Evolutionary conservation across 2,888 invertebrate species (phyloP).

Genomic region (Ormia ochracea): DNA sequence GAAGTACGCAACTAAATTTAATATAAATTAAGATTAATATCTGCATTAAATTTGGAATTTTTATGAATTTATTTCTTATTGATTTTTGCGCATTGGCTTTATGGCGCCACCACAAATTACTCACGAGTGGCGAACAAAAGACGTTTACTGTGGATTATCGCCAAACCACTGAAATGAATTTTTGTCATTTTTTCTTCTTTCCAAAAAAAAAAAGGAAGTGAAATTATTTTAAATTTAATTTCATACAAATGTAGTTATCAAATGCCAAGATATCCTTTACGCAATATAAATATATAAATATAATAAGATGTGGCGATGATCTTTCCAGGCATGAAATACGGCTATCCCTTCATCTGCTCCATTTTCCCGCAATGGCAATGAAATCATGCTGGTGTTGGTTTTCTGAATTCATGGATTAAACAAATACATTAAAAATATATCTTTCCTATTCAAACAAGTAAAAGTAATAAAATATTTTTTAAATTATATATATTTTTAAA

Average conservation of each 20-base stretch:
- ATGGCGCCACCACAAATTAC: slow-evolving; percentile 65
- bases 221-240: neutral
- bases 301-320: too few species aligned
- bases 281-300: too few species aligned
- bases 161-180: neutral
- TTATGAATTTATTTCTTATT: slow-evolving; percentile 68
- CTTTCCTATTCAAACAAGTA: too few species aligned
- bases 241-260: neutral
- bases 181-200: neutral
- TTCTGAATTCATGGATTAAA: too few species aligned
- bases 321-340: too few species aligned
- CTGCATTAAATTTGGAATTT: slow-evolving; percentile 74
- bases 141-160: neutral
- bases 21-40: slow-evolving; percentile 69
- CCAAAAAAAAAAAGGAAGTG: neutral
- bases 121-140: slow-evolving; percentile 3
- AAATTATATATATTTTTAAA: too few species aligned
- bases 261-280: too few species aligned
- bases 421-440: too few species aligned
- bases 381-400: too few species aligned
- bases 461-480: too few species aligned
- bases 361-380: too few species aligned
- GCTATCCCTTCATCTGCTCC: too few species aligned
- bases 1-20: neutral
- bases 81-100: slow-evolving; percentile 58